Evolutionary conservation across 1,140 invertebrate species (phyloP).

Genomic region (Stratiolaelaps scimitus): DNA sequence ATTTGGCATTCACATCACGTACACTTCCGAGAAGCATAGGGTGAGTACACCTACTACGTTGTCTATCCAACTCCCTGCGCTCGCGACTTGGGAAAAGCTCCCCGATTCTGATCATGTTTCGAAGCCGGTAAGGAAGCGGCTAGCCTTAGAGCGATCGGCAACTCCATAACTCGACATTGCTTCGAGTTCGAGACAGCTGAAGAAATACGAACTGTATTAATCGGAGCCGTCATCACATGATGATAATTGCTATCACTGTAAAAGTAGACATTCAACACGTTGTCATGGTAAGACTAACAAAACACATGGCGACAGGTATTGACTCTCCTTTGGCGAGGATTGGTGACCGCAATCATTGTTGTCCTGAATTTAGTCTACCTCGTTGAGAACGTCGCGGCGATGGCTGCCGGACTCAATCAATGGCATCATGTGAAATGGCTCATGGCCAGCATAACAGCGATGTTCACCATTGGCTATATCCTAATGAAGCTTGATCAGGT

Average conservation of each 20-base stretch:
- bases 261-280: too few relatives aligned
- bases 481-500: not conserved
- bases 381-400: constrained; percentile 2
- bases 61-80: too few relatives aligned
- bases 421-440: constrained; percentile 28
- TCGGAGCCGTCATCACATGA: too few relatives aligned
- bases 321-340: constrained; percentile 1
- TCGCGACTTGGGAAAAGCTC: too few relatives aligned
- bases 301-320: not conserved
- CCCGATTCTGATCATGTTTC: too few relatives aligned
- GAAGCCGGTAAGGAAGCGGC: too few relatives aligned
- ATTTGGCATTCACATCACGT: constrained; percentile 8
- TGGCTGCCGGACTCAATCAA: not conserved
- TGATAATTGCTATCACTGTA: too few relatives aligned
- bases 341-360: not conserved
- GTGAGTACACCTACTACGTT: not conserved
- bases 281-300: too few relatives aligned
- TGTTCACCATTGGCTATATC: constrained; percentile 9
- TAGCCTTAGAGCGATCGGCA: too few relatives aligned
- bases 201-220: too few relatives aligned
- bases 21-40: not conserved
- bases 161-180: too few relatives aligned
- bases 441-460: not conserved
- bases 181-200: too few relatives aligned
- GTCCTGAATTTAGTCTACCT: not conserved